phyloP scores from a whole-genome alignment of 2,113 vertebrate genomes.

The Dryoscopus gambensis region DNA sequence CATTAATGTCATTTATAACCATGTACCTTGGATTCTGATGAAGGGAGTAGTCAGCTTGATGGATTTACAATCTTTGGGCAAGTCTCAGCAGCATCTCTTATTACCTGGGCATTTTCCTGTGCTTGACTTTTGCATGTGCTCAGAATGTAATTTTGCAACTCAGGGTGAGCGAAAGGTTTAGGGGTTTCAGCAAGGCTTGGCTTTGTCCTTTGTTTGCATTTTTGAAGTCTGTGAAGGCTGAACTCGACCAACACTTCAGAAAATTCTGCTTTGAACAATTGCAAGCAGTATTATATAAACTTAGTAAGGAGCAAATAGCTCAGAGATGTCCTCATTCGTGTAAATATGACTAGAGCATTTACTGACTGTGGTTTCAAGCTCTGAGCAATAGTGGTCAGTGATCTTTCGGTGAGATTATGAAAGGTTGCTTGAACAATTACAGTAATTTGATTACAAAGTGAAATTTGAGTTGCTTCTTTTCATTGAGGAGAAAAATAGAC shows the following conservation, averaged over 20 bases:
- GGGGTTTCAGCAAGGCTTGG: neutral
- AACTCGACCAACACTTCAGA: neutral
- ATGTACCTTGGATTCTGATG: neutral
- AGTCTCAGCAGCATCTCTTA: neutral
- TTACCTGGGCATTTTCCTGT: neutral
- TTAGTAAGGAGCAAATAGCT: neutral
- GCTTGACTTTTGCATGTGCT: neutral
- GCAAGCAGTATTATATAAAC: neutral
- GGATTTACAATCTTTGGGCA: neutral
- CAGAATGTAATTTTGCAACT: neutral
- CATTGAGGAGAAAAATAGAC: neutral
- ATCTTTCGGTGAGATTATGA: neutral
- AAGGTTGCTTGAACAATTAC: neutral
- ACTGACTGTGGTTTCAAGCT: neutral
- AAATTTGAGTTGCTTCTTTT: neutral
- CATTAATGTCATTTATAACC: neutral
- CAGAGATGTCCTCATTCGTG: neutral
- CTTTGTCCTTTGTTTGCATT: neutral
- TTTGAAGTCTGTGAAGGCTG: neutral
- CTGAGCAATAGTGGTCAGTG: neutral
- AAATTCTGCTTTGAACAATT: neutral
- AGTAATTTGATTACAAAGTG: neutral
- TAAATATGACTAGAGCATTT: neutral
- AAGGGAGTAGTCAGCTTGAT: neutral
- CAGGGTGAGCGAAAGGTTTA: neutral